These are phyloP conservation scores for Macrophya alboannulata DNA, from an alignment of 2,888 invertebrate species.

Conservation along the genomic window DNA sequence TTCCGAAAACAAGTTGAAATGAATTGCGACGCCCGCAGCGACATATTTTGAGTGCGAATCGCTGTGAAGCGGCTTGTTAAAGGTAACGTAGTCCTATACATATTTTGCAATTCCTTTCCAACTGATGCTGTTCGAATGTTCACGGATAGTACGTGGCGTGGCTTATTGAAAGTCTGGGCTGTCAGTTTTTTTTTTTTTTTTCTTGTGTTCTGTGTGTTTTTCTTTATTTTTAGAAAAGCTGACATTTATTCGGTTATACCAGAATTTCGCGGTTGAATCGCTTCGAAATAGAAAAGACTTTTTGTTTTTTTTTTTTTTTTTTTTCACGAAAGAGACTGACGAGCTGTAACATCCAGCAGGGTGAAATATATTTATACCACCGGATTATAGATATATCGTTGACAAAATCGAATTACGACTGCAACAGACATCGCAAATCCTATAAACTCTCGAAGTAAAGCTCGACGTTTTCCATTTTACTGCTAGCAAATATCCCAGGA, in stretches of 20 bases:
- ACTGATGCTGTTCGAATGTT: not conserved
- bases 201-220: too few species aligned
- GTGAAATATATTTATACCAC: too few species aligned
- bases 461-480: slow-evolving; percentile 45
- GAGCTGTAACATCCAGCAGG: not conserved
- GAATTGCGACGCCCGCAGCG: not conserved
- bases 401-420: slow-evolving; percentile 47
- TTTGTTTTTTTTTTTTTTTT: slow-evolving; percentile 26
- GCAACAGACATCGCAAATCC: slow-evolving; percentile 45
- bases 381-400: too few species aligned
- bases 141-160: not conserved
- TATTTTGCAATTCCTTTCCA: not conserved
- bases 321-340: not conserved
- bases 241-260: not conserved
- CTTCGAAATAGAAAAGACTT: not conserved
- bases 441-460: slow-evolving; percentile 12
- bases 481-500: slow-evolving; percentile 43
- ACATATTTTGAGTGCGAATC: not conserved
- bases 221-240: not conserved
- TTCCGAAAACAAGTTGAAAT: not conserved
- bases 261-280: not conserved
- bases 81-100: not conserved
- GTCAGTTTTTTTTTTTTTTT: not conserved
- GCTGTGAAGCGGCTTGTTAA: not conserved
- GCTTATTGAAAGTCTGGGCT: not conserved